Base-by-base conservation (phyloP, 2,888 invertebrate species). In the Notodonta dromedarius region DNA sequence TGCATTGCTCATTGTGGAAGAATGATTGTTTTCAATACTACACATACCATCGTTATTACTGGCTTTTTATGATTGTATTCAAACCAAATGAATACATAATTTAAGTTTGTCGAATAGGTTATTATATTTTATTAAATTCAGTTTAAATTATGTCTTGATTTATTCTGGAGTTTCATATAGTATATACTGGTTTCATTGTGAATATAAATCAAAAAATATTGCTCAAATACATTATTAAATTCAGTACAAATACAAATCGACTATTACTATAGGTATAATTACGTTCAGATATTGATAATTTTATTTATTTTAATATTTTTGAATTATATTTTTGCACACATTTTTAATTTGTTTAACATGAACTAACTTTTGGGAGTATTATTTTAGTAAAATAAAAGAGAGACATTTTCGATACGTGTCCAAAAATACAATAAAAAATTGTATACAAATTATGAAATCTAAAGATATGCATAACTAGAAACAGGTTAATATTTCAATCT, bases 381-480 rank as follows among this genome's bases (percentile, higher is more conserved):
- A 35, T 24, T 52, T 52, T 4, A 50, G 14, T 50, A 4, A 32
- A 53, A 13, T 35, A 53, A 53, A n/a, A 11, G 16, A 16, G 50
- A 50, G 4, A 16, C 16, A 24, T n/a, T 54, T 54, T 54, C 4
- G n/a, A n/a, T 16, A 44, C 42, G 48, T 59, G 66, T 66, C 70
- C 68, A 76, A 77, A 80, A 80, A 81, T 74, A 77, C 73, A 72
- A 78, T 71, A 58, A 66, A 70, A 76, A 70, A 71, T 54, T 59
- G 48, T 66, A 66, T 78, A 80, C 76, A 76, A 81, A 84, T 88
- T 87, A 89, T 80, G 86, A 89, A 91, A 87, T 90, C 90, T 92
- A 92, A 80, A 88, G 92, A 93, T 93, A 93, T 92, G 92, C 91
- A 89, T 91, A 90, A 84, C 89, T 91, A 91, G 88, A 92, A 92